Percentiles rank a stretch among this genome's conserved stretches.
Evolutionary conservation across 1,140 invertebrate genomes (phyloP).

Genomic region (Coboldia fuscipes): DNA sequence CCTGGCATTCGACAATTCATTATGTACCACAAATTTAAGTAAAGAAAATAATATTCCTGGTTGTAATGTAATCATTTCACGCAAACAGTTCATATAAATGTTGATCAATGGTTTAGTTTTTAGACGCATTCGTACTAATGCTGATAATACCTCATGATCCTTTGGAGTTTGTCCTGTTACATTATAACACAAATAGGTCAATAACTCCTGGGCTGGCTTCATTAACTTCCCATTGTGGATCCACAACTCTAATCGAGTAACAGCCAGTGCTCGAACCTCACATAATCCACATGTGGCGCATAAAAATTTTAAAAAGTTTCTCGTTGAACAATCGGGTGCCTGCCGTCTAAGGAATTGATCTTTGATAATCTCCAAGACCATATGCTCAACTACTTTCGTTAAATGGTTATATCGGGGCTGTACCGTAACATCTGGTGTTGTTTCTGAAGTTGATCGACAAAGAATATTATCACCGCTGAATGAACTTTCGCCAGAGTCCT

Average conservation of each 20-base stretch:
- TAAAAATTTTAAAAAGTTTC: conserved; percentile 70
- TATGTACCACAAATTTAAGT: conserved; percentile 81
- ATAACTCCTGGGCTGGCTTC: conserved; percentile 77
- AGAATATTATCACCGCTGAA: conserved; percentile 12
- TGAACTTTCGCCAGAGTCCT: conserved; percentile 28
- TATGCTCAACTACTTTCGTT: conserved; percentile 50
- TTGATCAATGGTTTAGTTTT: conserved; percentile 86
- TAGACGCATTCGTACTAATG: conserved; percentile 71
- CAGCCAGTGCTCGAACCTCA: conserved; percentile 59
- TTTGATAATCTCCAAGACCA: conserved; percentile 67
- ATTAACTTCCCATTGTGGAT: conserved; percentile 87
- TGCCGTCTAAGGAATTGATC: conserved; percentile 71
- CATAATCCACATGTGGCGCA: conserved; percentile 65
- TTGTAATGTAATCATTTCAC: conserved; percentile 29
- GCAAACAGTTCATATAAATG: conserved; percentile 69
- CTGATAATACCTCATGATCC: conserved; percentile 78
- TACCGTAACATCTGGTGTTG: conserved; percentile 21
- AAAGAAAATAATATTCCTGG: conserved; percentile 69
- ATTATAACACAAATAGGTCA: conserved; percentile 82
- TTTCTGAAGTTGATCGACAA: conserved; percentile 21
- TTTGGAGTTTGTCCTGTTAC: conserved; percentile 39
- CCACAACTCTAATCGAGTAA: conserved; percentile 76
- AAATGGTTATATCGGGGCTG: conserved; percentile 36
- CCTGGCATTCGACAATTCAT: conserved; percentile 75
- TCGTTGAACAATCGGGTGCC: conserved; percentile 63